These are phyloP conservation scores for Lerema accius DNA, from an alignment of 1,140 invertebrate species.

Conservation along the genomic window DNA sequence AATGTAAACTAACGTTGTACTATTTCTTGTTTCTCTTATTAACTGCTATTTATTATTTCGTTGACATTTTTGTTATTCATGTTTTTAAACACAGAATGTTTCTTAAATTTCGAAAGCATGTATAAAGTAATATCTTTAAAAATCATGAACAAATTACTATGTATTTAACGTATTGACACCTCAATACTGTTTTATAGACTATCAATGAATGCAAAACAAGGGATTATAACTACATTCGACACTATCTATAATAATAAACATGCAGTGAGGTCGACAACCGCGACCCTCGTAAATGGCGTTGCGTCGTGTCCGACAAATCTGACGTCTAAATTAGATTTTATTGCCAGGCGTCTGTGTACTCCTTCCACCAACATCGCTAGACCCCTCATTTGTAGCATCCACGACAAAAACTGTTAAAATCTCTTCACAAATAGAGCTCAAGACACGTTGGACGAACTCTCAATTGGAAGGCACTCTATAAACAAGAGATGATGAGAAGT, in stretches of 20 bases:
- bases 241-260: constrained; percentile 1
- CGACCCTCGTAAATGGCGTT: constrained; percentile 55
- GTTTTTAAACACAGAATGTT: no score
- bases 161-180: no score
- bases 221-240: constrained; percentile 11
- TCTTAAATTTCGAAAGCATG: no score
- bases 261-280: constrained; percentile 68
- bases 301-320: constrained; percentile 74
- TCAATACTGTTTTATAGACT: neutral
- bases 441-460: constrained; percentile 45
- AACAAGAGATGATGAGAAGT: constrained; percentile 65
- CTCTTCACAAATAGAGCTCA: constrained; percentile 40
- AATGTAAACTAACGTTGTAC: no score
- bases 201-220: constrained; percentile 14
- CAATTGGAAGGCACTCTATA: constrained; percentile 69
- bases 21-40: no score
- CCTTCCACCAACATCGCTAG: constrained; percentile 48
- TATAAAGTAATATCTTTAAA: no score
- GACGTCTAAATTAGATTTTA: constrained; percentile 82
- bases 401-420: constrained; percentile 18
- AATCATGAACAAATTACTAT: neutral
- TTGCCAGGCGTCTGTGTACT: constrained; percentile 71
- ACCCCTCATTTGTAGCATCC: constrained; percentile 37
- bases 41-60: no score
- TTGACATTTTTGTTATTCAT: no score